phyloP scores from a whole-genome alignment of 1,140 invertebrate genomes.

The Cylas formicarius region DNA sequence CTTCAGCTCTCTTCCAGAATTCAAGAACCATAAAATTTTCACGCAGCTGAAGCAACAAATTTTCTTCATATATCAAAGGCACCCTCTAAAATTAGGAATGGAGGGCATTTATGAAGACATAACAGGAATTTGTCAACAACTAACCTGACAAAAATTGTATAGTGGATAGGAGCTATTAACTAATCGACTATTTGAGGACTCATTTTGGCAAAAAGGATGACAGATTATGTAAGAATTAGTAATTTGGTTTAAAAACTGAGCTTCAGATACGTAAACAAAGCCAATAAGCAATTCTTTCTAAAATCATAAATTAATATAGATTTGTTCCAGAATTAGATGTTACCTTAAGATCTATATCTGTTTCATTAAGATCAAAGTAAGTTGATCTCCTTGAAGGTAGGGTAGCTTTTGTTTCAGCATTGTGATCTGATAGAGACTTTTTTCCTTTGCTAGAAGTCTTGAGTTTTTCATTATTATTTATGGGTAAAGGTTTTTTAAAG shows the following conservation, averaged over 20 bases:
- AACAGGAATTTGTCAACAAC: background rate
- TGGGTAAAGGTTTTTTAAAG: too few species aligned
- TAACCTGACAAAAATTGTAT: constrained; percentile 49
- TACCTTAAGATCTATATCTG: background rate
- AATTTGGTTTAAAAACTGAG: constrained; percentile 39
- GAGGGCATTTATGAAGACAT: constrained; percentile 10
- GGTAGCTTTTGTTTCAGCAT: too few species aligned
- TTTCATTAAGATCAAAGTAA: background rate
- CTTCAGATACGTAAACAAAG: constrained; percentile 47
- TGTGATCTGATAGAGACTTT: too few species aligned
- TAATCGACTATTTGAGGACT: constrained; percentile 43
- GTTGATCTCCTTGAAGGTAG: too few species aligned
- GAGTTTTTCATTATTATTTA: too few species aligned
- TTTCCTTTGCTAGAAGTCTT: too few species aligned
- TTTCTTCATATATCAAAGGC: constrained; percentile 48
- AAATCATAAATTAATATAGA: constrained; percentile 22
- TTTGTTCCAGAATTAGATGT: background rate
- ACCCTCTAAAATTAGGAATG: constrained; percentile 43
- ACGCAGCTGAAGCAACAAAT: constrained; percentile 48
- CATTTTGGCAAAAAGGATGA: constrained; percentile 46
- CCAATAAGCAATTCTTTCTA: constrained; percentile 45
- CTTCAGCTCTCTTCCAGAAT: constrained; percentile 43
- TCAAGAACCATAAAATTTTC: constrained; percentile 52
- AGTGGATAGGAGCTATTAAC: constrained; percentile 44
- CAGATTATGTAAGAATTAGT: constrained; percentile 46